A percentile compares a stretch with the other conserved stretches of the same genome.
Evolutionary conservation across 92 coral and sea anemone genomes (phyloP).

Genomic region (Pocillopora grandis): DNA sequence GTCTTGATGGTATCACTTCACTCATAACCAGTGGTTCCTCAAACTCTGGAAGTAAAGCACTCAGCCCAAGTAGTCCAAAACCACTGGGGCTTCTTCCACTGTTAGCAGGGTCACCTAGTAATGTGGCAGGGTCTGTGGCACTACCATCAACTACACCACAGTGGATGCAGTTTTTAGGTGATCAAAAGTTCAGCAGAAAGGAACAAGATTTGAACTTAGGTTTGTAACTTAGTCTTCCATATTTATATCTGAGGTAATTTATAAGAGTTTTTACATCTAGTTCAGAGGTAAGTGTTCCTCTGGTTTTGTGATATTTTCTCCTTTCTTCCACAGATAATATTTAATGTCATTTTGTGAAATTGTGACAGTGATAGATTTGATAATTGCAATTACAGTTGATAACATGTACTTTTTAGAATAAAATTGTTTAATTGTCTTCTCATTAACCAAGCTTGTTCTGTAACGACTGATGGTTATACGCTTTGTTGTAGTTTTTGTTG

Average conservation of each 20-base stretch:
- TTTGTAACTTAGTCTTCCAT: not conserved
- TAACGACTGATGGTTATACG: too few relatives aligned
- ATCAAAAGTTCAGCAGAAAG: not conserved
- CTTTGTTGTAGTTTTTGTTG: too few relatives aligned
- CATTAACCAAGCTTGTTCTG: too few relatives aligned
- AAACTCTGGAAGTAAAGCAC: not conserved
- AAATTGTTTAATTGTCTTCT: too few relatives aligned
- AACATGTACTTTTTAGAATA: too few relatives aligned
- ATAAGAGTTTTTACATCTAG: not conserved
- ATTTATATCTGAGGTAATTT: not conserved
- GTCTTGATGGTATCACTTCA: not conserved
- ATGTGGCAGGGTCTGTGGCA: not conserved
- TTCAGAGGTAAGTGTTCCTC: too few relatives aligned
- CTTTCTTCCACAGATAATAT: too few relatives aligned
- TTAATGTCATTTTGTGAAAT: too few relatives aligned
- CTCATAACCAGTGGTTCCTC: not conserved
- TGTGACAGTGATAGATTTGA: too few relatives aligned
- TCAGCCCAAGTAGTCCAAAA: not conserved
- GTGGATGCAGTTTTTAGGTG: conserved; percentile 30
- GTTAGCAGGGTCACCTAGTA: not conserved
- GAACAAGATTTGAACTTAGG: conserved; percentile 17
- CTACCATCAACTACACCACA: conserved; percentile 15
- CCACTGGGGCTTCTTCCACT: conserved; percentile 20
- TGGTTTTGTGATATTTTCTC: too few relatives aligned
- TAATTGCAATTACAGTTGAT: too few relatives aligned